Conservation (phyloP, 2,797 vertebrate species). For the Clarias fuscus region DNA sequence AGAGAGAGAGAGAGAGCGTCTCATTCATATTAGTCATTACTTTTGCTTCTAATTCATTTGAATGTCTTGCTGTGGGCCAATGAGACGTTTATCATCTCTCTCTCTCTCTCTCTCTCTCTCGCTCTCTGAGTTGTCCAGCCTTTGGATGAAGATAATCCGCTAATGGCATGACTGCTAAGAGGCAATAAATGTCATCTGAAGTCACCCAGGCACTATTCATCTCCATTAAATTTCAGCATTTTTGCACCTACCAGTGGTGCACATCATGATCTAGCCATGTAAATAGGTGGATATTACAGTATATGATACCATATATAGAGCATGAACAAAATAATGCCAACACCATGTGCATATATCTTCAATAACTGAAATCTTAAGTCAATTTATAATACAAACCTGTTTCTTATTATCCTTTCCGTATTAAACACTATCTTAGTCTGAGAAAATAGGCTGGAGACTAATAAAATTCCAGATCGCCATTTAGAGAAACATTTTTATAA, state of each 20-base stretch:
- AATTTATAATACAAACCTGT: background rate
- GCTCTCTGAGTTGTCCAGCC: conserved; percentile 60
- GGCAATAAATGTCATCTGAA: conserved; percentile 73
- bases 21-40: conserved; percentile 64
- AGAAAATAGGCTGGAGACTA: background rate
- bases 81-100: conserved; percentile 57
- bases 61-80: conserved; percentile 63
- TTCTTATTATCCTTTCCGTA: background rate
- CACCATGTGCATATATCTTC: background rate
- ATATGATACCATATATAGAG: conserved; percentile 30
- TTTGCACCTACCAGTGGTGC: conserved; percentile 60
- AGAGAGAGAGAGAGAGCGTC: conserved; percentile 55
- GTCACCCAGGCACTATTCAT: conserved; percentile 66
- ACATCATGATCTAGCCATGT: conserved; percentile 49
- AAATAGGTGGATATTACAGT: conserved; percentile 45
- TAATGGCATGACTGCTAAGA: conserved; percentile 73
- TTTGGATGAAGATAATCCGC: conserved; percentile 72
- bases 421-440: background rate
- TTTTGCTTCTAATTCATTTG: conserved; percentile 70
- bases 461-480: background rate
- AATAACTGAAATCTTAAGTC: background rate
- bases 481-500: conserved; percentile 1
- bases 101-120: background rate
- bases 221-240: conserved; percentile 66
- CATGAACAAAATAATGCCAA: conserved; percentile 1